Base-by-base conservation (phyloP, 2,888 invertebrate species). In the Platycheirus rosarum region DNA sequence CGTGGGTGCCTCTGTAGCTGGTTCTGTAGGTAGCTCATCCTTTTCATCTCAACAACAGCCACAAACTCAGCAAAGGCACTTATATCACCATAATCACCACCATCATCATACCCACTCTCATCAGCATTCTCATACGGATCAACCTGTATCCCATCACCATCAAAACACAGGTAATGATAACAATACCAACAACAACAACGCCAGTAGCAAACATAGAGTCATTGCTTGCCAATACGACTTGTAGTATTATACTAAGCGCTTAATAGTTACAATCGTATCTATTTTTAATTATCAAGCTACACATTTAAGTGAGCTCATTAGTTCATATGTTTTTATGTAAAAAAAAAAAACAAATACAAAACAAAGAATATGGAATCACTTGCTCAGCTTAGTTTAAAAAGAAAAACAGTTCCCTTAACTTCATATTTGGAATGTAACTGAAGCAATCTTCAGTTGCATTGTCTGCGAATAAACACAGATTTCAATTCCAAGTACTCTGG, bases 131-230 rank as follows among this genome's bases (percentile, higher is more conserved):
- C 82, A 84, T 40, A 60, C 63, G 51, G 80, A 85, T 46, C 84
- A 84, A 69, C 68, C 76, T 42, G 73, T 63, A 11, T 75, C 71
- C 26, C 85, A 85, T 37, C 77, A 84, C 26, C 79, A 85, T 75
- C 75, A 69, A 63, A 73, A 57, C 16, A 37, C 71, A 78, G 65
- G 77, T 69, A 78, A 74, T 49, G 60, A 77, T 65, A 79, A 69
- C 42, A 66, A 53, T 57, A 84, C 60, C 48, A 82, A 76, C 46
- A 84, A 62, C 48, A 79, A 75, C 68, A 79, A 75, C 55, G 44
- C 18, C 60, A 79, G 57, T 53, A 79, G 42, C 35, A 68, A 66
- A 65, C 63, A 62, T 9, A 49, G 63, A 44, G 65, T 80, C 9
- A 46, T 70, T 46, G 66, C 69, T 60, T 80, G 76, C 37, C 75